Conservation (phyloP, 2,888 invertebrate species). For the Coelopa pilipes region DNA sequence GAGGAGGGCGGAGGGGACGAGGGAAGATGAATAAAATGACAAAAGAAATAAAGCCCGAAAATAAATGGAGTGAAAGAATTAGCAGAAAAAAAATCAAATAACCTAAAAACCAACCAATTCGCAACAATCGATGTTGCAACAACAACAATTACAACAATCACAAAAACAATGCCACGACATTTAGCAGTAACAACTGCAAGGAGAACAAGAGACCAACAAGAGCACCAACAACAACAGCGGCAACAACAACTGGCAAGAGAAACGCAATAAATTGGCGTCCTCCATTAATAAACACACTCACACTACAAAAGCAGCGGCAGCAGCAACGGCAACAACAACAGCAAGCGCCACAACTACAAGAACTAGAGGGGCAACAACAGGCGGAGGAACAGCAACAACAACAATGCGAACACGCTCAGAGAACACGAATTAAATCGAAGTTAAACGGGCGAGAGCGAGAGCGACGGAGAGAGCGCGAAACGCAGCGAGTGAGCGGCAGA, state of each 20-base stretch:
- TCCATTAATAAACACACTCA: slow-evolving; percentile 40
- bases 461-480: slow-evolving; percentile 13
- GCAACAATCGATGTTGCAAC: too few species aligned
- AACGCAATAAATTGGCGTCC: slow-evolving; percentile 42
- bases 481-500: not conserved
- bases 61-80: too few species aligned
- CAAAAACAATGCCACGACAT: not conserved
- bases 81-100: too few species aligned
- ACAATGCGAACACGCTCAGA: slow-evolving; percentile 12
- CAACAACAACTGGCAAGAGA: slow-evolving; percentile 30
- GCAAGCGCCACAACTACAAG: too few species aligned
- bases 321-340: not conserved
- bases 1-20: too few species aligned
- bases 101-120: too few species aligned
- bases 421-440: slow-evolving; percentile 11
- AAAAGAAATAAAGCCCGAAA: too few species aligned
- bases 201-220: not conserved
- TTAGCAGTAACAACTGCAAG: not conserved
- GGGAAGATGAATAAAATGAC: too few species aligned
- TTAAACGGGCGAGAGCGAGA: slow-evolving; percentile 12
- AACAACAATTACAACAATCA: not conserved
- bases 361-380: too few species aligned
- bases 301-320: not conserved
- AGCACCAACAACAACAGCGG: slow-evolving; percentile 34
- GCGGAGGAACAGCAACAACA: slow-evolving; percentile 2